Evolutionary conservation across 1,140 invertebrate species (phyloP).

Genomic region (Glomeris maerens): DNA sequence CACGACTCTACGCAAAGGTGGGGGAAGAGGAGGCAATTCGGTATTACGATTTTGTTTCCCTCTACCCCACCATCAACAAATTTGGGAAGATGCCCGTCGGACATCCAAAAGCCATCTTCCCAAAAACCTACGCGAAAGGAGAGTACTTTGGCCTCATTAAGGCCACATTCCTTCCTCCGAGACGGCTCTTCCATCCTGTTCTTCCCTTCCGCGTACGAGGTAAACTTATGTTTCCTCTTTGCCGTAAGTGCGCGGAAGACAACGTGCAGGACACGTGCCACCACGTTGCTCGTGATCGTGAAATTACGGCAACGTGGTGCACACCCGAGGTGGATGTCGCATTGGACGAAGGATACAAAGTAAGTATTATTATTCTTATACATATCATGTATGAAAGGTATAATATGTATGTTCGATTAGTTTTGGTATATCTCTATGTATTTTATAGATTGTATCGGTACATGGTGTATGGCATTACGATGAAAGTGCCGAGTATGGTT

Average conservation of each 20-base stretch:
- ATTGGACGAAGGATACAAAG: no score
- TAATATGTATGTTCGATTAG: no score
- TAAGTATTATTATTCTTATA: no score
- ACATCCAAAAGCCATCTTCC: slow-evolving; percentile 26
- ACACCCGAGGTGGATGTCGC: slow-evolving; percentile 1
- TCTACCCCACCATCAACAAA: slow-evolving; percentile 27
- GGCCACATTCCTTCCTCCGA: slow-evolving; percentile 18
- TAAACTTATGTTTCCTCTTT: slow-evolving; percentile 21
- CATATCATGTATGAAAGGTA: no score
- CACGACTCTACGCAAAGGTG: slow-evolving; percentile 20
- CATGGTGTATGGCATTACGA: slow-evolving; percentile 1
- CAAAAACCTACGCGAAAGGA: slow-evolving; percentile 17
- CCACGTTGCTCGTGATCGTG: not conserved
- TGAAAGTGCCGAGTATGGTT: not conserved
- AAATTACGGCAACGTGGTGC: slow-evolving; percentile 10
- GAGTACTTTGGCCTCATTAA: slow-evolving; percentile 22
- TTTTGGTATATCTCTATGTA: no score
- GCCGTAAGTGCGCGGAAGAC: slow-evolving; percentile 18
- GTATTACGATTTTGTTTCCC: slow-evolving; percentile 26
- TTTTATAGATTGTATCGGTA: no score
- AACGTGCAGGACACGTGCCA: no score
- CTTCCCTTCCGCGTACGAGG: slow-evolving; percentile 10
- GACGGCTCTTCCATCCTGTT: slow-evolving; percentile 15
- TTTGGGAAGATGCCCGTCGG: slow-evolving; percentile 26
- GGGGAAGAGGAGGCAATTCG: slow-evolving; percentile 24